Conservation (phyloP, 2,797 vertebrate species). For the Tapirus indicus region DNA sequence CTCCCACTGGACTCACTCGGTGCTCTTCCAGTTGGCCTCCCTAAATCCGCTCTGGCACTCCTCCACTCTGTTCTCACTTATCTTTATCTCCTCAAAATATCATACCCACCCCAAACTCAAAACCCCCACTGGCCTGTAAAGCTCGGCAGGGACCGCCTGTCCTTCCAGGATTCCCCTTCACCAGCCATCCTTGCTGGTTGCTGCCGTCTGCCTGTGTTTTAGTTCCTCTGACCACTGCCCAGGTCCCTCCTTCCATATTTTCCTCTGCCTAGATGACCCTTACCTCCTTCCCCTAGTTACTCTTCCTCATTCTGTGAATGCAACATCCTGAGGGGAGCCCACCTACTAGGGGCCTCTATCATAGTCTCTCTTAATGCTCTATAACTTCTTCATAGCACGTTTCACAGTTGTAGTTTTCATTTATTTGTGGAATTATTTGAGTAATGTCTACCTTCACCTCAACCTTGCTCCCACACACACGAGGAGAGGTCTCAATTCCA, state of each 20-base stretch:
- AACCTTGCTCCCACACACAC: too few species aligned
- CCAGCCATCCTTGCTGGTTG: neutral
- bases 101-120: neutral
- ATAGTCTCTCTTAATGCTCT: neutral
- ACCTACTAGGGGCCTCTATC: neutral
- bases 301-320: neutral
- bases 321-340: neutral
- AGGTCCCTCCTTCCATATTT: neutral
- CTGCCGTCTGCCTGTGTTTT: neutral
- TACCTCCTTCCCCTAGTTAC: neutral
- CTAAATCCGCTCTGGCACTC: neutral
- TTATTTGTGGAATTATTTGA: neutral
- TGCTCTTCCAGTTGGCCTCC: neutral
- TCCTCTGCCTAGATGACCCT: neutral
- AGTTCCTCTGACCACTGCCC: neutral
- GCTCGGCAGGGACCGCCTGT: too few species aligned
- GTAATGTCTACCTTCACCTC: neutral
- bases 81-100: neutral
- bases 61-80: neutral
- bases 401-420: neutral
- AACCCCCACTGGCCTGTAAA: neutral
- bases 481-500: neutral
- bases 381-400: neutral
- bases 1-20: neutral
- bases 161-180: neutral